Base-by-base conservation (phyloP, 2,888 invertebrate genomes). In the Drosophila paracracens region DNA sequence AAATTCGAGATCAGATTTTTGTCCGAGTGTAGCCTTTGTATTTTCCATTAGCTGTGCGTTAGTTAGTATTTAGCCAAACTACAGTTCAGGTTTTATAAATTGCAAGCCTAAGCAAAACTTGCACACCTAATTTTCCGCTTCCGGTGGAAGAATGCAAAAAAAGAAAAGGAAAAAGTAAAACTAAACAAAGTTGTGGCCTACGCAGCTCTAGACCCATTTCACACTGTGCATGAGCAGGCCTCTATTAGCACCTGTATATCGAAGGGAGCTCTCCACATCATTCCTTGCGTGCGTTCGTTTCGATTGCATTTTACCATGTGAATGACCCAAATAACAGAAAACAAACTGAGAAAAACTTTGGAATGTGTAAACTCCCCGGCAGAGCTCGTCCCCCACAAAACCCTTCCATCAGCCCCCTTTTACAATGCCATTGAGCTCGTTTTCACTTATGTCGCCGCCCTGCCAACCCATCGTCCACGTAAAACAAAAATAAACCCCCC, bases 281-380 rank as follows among this genome's bases (percentile, higher is more conserved):
- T 54, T 40, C 25, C n/a, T 73, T 76, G 89, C 84, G 80, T 91
- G 86, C 50, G 68, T 78, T 66, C 58, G 81, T 67, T 64, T 76
- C 61, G 60, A 76, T 76, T 79, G 78, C 76, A 86, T 60, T 60
- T 78, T 82, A 70, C 68, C 91, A 92, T 90, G 92, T 91, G 92
- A 92, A 92, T 93, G 93, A 92, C 93, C 93, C 86, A 92, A 91
- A 93, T 93, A 91, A 84, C 85, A 82, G 74, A 79, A 89, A 84
- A 78, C 77, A 74, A 90, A 82, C 82, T 76, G 77, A 78, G 69
- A 81, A 82, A 82, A 72, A 77, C 59, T 82, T 76, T 72, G 53
- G 57, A 63, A 70, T 72, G 74, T 67, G 77, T 54, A 67, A 70
- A 43, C 59, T 52, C 38, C 21, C 21, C 40, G 50, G 21, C 16